Evolutionary conservation across 2,113 vertebrate genomes (phyloP), one percentile per base, ranked within the genome.

Genomic region (Ivindomyrus marchei): DNA sequence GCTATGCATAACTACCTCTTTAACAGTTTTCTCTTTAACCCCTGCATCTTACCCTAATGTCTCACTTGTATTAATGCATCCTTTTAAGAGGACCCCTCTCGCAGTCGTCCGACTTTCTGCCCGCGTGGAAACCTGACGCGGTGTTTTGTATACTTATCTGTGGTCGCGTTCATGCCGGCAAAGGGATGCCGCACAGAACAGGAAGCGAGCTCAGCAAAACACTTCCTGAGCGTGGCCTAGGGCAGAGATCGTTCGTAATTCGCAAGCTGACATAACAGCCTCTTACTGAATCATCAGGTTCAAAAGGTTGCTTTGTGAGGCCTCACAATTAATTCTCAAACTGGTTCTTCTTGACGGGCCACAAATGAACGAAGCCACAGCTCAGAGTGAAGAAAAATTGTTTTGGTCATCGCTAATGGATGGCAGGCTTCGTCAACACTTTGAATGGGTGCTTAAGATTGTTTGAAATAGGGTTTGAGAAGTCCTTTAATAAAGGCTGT

Each of bases 201-300:
- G 88, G 88, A 88, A 47, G 62, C n/a, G 7, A 21, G 58, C 53
- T 88, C 62, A 62, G 88, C 36, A 53, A 87, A 66, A 62, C 36
- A 21, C 87, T 88, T 88, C 85, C 88, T 49, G 58, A 70, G 58
- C 15, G 52, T 27, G 45, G 39, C 62, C 24, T 45, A 88, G 46
- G 27, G 39, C 21, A 24, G 45, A 47, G 21, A 74, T 15, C 45
- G 39, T 13, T 70, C 3, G 13, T n/a, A 36, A 50, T 86, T 39
- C 77, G 42, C 39, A 21, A 83, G 31, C 42, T 3, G 17, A 45
- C 15, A 45, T 31, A 31, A 70, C 62, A 31, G n/a, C 27, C 62
- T 11, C 62, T 70, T 27, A 66, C 9, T 70, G n/a, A 42, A 42
- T 42, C 74, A 39, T 80, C 36, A 42, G 74, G 74, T 80, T 36